Base-by-base conservation (phyloP, 2,113 vertebrate species). In the Poecilia latipinna region DNA sequence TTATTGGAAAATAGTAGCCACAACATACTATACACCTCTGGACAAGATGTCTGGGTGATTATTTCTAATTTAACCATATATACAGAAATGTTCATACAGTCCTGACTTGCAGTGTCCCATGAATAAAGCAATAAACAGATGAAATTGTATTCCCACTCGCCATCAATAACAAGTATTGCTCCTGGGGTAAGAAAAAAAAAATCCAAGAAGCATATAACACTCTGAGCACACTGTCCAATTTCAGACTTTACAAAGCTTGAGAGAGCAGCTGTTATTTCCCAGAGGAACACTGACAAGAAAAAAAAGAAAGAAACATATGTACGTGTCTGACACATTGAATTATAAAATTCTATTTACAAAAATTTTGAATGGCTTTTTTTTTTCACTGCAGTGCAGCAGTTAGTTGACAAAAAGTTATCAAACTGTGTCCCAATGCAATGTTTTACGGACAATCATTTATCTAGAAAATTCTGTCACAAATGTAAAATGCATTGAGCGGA, bases 181-280 rank as follows among this genome's bases (percentile, higher is more conserved):
- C 67, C 61, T 77, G 67, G 67, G 48, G 79, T 75, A 39, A 28
- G 72, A 74, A 71, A 65, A 64, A 64, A 75, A 86, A 65, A 72
- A 61, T 22, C 29, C 68, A 69, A 24, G 60, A 65, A 64, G 35
- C 81, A 84, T 79, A 85, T 68, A 81, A 83, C 75, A 54, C 71
- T 84, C 69, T 86, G 72, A 39, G 68, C 61, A 72, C 48, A 13
- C 54, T 78, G 69, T 79, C 82, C 82, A 87, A 87, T 86, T 82
- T 84, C 35, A 82, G 68, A 76, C 65, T 78, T 73, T 74, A 75
- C 75, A 75, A 76, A 79, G 73, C 77, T 73, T 82, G 74, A 87
- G 65, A 77, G 70, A 83, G 83, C 75, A 80, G 78, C 65, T 83
- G 37, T 89, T 88, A 90, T 91, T 91, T 92, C 87, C 86, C 90